A percentile compares a stretch with the other conserved stretches of the same genome.
Conservation (phyloP, 2,888 invertebrate species). For the Lydus trimaculatus region DNA sequence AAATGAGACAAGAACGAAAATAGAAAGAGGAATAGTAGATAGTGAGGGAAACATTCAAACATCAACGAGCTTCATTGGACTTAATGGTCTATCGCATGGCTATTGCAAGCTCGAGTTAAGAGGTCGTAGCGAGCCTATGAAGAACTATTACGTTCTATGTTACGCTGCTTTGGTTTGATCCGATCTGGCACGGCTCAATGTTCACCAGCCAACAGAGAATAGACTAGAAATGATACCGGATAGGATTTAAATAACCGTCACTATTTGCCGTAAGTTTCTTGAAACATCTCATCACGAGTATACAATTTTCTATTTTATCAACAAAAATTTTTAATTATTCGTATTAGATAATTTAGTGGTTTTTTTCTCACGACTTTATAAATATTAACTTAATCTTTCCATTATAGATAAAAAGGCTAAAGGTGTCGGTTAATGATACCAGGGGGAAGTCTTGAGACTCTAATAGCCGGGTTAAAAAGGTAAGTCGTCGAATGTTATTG, state of each 20-base stretch:
- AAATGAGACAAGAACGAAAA: not conserved
- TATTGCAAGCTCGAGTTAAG: slow-evolving; percentile 53
- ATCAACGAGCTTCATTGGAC: slow-evolving; percentile 50
- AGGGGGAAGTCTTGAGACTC: not conserved
- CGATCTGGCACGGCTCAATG: slow-evolving; percentile 32
- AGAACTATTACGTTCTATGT: slow-evolving; percentile 47
- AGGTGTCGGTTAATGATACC: slow-evolving; percentile 27
- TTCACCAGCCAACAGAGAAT: slow-evolving; percentile 16
- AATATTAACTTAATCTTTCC: not conserved
- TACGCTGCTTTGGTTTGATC: slow-evolving; percentile 30
- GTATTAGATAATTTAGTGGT: not conserved
- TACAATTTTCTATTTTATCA: not conserved
- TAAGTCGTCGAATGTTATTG: slow-evolving; percentile 37
- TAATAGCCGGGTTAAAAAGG: slow-evolving; percentile 35
- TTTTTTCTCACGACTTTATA: not conserved
- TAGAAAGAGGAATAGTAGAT: not conserved
- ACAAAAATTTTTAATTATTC: too few relatives aligned
- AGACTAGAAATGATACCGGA: not conserved
- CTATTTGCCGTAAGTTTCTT: slow-evolving; percentile 21
- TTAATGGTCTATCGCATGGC: slow-evolving; percentile 53
- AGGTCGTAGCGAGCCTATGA: slow-evolving; percentile 52
- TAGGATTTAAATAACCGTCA: slow-evolving; percentile 23
- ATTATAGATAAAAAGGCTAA: slow-evolving; percentile 24
- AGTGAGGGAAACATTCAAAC: slow-evolving; percentile 20
- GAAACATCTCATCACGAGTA: slow-evolving; percentile 4